Evolutionary conservation across 2,113 vertebrate species (phyloP).

Genomic region (Lota lota): DNA sequence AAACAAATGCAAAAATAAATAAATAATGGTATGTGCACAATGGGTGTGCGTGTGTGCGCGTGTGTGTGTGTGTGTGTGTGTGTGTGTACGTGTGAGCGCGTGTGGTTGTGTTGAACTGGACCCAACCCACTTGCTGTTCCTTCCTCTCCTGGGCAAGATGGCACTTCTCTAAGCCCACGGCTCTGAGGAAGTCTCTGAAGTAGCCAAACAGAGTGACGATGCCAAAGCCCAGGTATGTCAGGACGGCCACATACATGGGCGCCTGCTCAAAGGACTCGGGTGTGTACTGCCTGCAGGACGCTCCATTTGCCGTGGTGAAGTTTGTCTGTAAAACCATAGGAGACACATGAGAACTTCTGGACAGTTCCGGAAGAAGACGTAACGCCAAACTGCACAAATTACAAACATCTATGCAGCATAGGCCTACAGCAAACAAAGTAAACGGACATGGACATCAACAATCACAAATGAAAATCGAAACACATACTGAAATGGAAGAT

Average conservation of each 20-base stretch:
- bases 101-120: background rate
- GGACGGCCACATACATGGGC: slow-evolving; percentile 85
- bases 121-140: slow-evolving; percentile 84
- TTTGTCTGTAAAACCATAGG: slow-evolving; percentile 75
- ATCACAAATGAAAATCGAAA: background rate
- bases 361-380: background rate
- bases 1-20: slow-evolving; percentile 9
- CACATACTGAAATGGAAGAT: background rate
- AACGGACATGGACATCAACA: background rate
- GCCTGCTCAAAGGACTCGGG: slow-evolving; percentile 84
- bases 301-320: slow-evolving; percentile 56
- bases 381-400: no score
- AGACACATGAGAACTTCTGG: background rate
- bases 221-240: slow-evolving; percentile 88
- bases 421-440: background rate
- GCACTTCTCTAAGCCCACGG: slow-evolving; percentile 85
- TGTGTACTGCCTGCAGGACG: slow-evolving; percentile 56
- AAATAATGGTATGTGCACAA: slow-evolving; percentile 29
- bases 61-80: slow-evolving; percentile 1
- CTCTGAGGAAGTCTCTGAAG: slow-evolving; percentile 89
- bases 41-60: slow-evolving; percentile 2
- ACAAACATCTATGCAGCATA: background rate
- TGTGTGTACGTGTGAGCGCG: background rate
- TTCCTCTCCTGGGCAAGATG: slow-evolving; percentile 80
- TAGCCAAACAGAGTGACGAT: slow-evolving; percentile 90